Evolutionary conservation across 2,113 vertebrate genomes (phyloP).

Genomic region (Donacobius atricapilla): DNA sequence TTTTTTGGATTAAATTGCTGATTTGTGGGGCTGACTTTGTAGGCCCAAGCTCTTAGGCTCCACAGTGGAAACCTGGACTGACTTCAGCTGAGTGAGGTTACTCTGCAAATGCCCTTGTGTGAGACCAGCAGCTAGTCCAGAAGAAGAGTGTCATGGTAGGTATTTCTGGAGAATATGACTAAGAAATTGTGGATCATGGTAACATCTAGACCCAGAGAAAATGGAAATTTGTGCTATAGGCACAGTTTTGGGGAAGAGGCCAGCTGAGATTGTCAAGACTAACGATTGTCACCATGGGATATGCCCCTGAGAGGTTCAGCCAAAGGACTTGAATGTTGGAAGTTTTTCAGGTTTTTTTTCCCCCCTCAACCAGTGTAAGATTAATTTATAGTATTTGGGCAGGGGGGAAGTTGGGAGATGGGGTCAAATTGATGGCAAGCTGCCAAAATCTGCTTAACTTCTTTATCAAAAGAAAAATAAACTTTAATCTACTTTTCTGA

Average conservation of each 20-base stretch:
- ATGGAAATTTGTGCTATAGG: background rate
- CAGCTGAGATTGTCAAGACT: background rate
- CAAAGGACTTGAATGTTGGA: constrained; percentile 56
- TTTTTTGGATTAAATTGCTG: background rate
- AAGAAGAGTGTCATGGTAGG: background rate
- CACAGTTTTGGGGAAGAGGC: background rate
- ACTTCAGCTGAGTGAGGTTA: background rate
- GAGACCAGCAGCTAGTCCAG: background rate
- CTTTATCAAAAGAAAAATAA: constrained; percentile 62
- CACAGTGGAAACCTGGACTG: background rate
- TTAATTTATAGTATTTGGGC: constrained; percentile 45
- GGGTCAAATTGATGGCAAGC: constrained; percentile 40
- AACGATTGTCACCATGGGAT: constrained; percentile 21
- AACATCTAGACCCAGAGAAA: background rate
- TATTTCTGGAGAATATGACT: background rate
- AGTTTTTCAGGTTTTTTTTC: background rate
- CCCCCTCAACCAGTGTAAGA: background rate
- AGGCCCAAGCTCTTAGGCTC: background rate
- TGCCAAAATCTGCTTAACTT: constrained; percentile 39
- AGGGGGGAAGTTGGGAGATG: background rate
- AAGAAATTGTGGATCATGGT: background rate
- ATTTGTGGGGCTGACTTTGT: background rate
- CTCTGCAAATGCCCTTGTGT: background rate
- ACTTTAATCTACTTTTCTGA: constrained; percentile 48
- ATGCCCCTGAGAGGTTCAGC: constrained; percentile 55